Base-by-base conservation (phyloP, 1,140 invertebrate species). In the Listronotus bonariensis region DNA sequence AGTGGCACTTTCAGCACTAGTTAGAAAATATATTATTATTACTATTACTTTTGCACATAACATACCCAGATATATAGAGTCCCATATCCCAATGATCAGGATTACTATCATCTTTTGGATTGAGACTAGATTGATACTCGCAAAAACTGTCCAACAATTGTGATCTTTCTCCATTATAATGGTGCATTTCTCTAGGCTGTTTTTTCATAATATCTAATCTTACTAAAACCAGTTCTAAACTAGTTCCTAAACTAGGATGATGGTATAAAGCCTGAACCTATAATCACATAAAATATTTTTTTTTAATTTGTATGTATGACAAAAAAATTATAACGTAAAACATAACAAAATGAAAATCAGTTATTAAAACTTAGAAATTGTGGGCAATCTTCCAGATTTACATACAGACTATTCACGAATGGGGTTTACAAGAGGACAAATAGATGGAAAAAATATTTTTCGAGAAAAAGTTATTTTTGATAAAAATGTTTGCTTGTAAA, bases 21-120 rank as follows among this genome's bases (percentile, higher is more conserved):
- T n/a, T n/a, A n/a, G n/a, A n/a, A n/a, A n/a, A n/a, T n/a, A n/a
- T n/a, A n/a, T n/a, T n/a, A n/a, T n/a, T n/a, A n/a, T n/a, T n/a
- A n/a, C n/a, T n/a, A n/a, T n/a, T n/a, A 42, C 14, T 14, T 5
- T 14, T 20, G 8, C 12, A 4, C 2, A 14, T 12, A 57, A 62
- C 72, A 77, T 79, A 86, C 82, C 89, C 89, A 0, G 92, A 92
- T 41, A 94, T 78, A 68, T 93, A 92, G 0, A 93, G 79, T 0
- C 87, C 90, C 68, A 93, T 88, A 77, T 94, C 92, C 87, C 91
- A 94, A 76, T 93, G 91, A 62, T 87, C 76, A 0, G 87, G 86
- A 76, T 92, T 81, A 0, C 79, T 80, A 69, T 93, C 90, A 6
- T 82, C 83, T 2, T 79, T 71, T 3, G 88, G 86, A 80, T 93